Percentiles rank a stretch among this genome's conserved stretches.
phyloP scores from a whole-genome alignment of 2,888 invertebrate genomes.

The Dione juno region DNA sequence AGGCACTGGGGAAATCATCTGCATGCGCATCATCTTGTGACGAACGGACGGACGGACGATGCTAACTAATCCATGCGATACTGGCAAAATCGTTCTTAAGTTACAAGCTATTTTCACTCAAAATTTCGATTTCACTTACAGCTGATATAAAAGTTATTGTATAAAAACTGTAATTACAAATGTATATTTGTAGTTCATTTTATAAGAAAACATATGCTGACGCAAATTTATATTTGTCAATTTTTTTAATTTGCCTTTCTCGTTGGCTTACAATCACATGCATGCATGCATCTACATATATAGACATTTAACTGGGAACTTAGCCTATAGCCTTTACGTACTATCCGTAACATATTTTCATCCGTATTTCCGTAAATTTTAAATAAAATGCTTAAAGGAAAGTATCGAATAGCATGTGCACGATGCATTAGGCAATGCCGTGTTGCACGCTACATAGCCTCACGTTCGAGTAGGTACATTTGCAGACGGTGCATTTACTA shows the following conservation, averaged over 20 bases:
- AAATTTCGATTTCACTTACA: not conserved
- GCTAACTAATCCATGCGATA: not conserved
- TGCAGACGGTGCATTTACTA: slow-evolving; percentile 28
- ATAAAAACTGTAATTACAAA: too few species aligned
- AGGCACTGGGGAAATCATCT: slow-evolving; percentile 21
- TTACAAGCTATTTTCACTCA: not conserved
- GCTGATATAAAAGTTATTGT: not conserved
- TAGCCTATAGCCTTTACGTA: slow-evolving; percentile 3
- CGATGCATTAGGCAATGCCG: slow-evolving; percentile 41
- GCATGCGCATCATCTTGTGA: slow-evolving; percentile 7
- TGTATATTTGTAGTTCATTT: too few species aligned
- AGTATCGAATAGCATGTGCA: slow-evolving; percentile 41
- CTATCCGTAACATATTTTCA: slow-evolving; percentile 22
- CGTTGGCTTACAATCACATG: too few species aligned
- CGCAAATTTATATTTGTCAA: too few species aligned
- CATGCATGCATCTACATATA: too few species aligned
- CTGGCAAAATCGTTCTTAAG: not conserved
- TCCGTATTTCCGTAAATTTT: slow-evolving; percentile 26
- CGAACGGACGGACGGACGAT: not conserved
- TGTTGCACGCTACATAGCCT: slow-evolving; percentile 37
- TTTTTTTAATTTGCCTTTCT: too few species aligned
- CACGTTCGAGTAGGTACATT: slow-evolving; percentile 7
- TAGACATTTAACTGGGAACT: not conserved
- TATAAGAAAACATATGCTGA: too few species aligned
- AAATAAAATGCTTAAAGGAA: slow-evolving; percentile 32